Conservation (phyloP, 2,113 vertebrate species). For the Onychostoma macrolepis region DNA sequence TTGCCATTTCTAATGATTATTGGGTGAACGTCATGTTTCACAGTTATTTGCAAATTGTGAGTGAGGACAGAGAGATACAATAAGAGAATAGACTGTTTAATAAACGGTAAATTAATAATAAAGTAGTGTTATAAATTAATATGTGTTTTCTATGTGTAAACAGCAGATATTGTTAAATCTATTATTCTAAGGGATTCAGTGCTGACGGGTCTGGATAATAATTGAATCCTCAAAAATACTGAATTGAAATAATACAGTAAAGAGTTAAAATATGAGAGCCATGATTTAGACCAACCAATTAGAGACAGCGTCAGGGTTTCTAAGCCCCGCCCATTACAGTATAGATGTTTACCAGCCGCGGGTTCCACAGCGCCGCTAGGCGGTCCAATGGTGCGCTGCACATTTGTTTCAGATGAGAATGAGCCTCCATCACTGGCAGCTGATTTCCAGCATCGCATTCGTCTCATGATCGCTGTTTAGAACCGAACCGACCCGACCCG, state of each 20-base stretch:
- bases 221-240: background rate
- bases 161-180: background rate
- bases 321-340: background rate
- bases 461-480: constrained; percentile 68
- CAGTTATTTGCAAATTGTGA: background rate
- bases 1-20: background rate
- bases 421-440: constrained; percentile 70
- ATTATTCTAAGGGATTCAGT: background rate
- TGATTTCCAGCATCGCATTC: constrained; percentile 72
- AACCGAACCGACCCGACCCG: constrained; percentile 45
- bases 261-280: background rate
- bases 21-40: background rate
- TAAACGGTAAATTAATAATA: background rate
- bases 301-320: background rate
- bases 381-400: background rate
- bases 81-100: background rate
- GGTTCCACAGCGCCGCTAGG: constrained; percentile 63
- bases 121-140: background rate
- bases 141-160: too few relatives aligned
- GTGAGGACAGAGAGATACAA: background rate
- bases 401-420: constrained; percentile 54
- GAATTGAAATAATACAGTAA: background rate
- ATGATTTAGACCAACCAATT: background rate
- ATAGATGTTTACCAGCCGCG: constrained; percentile 12
- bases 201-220: background rate